These are phyloP conservation scores for Zaprionus africanus DNA, from an alignment of 1,140 invertebrate species.

Conservation along the genomic window DNA sequence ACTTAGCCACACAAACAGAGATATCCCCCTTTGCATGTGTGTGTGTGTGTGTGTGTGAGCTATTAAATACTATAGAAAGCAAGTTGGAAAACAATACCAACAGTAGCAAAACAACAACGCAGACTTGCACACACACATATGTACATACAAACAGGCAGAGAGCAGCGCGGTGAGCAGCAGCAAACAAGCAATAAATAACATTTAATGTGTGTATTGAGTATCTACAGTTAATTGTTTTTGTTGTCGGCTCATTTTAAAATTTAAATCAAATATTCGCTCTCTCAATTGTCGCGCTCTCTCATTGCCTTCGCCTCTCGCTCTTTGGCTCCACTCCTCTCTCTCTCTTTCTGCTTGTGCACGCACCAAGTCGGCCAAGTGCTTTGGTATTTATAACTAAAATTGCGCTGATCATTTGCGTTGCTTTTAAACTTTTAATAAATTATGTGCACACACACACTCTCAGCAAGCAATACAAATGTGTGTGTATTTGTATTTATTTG, in stretches of 20 bases:
- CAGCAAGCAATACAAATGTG: not conserved
- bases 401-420: constrained; percentile 53
- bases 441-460: constrained; percentile 37
- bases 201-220: constrained; percentile 61
- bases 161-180: not conserved
- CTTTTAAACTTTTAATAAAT: constrained; percentile 76
- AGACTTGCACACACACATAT: constrained; percentile 29
- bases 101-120: constrained; percentile 25
- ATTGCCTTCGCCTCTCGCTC: constrained; percentile 2
- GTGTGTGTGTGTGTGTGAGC: constrained; percentile 17
- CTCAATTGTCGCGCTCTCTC: constrained; percentile 3
- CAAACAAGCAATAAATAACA: constrained; percentile 66
- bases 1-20: too few relatives aligned
- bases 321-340: constrained; percentile 1
- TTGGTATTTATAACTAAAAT: constrained; percentile 71
- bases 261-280: constrained; percentile 61
- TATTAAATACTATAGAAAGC: constrained; percentile 48
- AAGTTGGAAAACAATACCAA: constrained; percentile 39
- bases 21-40: too few relatives aligned
- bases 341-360: constrained; percentile 15
- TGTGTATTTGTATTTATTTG: not conserved
- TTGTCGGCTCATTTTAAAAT: constrained; percentile 67
- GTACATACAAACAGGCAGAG: constrained; percentile 41
- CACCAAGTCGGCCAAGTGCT: constrained; percentile 58
- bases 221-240: constrained; percentile 73